Base-by-base conservation (phyloP, 2,888 invertebrate species). In the Drosophila suboccidentalis region DNA sequence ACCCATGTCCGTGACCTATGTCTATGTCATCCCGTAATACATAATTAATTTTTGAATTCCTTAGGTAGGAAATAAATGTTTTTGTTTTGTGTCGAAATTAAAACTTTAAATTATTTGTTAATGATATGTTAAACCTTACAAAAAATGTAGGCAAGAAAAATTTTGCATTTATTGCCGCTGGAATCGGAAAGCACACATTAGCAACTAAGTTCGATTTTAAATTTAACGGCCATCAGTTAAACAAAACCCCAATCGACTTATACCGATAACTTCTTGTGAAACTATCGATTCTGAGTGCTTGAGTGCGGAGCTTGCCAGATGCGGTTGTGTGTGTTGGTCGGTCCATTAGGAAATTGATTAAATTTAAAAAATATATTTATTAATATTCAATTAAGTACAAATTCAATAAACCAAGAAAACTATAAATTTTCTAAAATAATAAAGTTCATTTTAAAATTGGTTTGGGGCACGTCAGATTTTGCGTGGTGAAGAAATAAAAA, bases 251-350 rank as follows among this genome's bases (percentile, higher is more conserved):
- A 11, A 8, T 50, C 9, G 8, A 2, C 1, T n/a, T 4, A 8
- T 36, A n/a, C 36, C 50, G 50, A 50, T 50, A 50, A 5, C 17
- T 11, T 19, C 5, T 0, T 2, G 4, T 2, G 22, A 46, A 4
- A 6, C 26, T 26, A 26, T 39, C 26, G 39, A 53, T 19, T 22
- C 13, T 19, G 6, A 19, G 10, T 13, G 6, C 26, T 8, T n/a
- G 17, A 8, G 3, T 4, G 13, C 6, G 50, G 15, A 11, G 34
- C 32, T 43, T 75, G 75, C 65, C 70, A 75, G 43, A 50, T 32
- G n/a, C 36, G 8, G 4, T n/a, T n/a, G n/a, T n/a, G n/a, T n/a
- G n/a, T n/a, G n/a, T n/a, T n/a, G n/a, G n/a, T n/a, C n/a, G n/a
- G n/a, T n/a, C n/a, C n/a, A n/a, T n/a, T n/a, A n/a, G 19, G 19